phyloP scores from a whole-genome alignment of 2,113 vertebrate genomes.

The Ctenodactylus gundi region DNA sequence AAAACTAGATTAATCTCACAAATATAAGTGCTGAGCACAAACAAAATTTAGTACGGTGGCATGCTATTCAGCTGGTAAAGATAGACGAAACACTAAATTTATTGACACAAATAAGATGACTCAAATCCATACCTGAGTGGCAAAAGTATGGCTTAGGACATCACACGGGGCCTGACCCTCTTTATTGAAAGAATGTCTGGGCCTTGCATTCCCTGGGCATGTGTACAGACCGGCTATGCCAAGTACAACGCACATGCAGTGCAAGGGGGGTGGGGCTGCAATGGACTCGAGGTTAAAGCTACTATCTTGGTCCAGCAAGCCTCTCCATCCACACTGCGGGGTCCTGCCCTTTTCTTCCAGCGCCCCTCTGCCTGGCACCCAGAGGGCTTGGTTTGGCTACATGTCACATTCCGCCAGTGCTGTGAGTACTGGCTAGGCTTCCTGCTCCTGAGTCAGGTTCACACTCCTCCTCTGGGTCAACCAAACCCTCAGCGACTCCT shows the following conservation, averaged over 20 bases:
- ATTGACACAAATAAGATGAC: background rate
- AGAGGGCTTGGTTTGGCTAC: background rate
- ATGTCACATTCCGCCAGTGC: accelerated
- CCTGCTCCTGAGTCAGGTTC: background rate
- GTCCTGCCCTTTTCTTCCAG: accelerated
- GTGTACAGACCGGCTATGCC: accelerated
- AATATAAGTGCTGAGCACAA: background rate
- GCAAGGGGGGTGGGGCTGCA: no score
- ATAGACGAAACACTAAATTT: background rate
- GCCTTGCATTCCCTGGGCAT: no score
- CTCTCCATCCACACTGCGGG: background rate
- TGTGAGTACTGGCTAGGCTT: background rate
- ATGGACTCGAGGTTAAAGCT: background rate
- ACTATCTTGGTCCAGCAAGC: accelerated
- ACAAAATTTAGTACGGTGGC: background rate
- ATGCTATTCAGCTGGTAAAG: background rate
- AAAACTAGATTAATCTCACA: background rate
- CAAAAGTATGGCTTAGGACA: background rate
- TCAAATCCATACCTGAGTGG: background rate
- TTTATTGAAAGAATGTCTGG: no score
- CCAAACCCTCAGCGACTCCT: no score
- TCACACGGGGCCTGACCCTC: accelerated
- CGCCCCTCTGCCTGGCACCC: accelerated
- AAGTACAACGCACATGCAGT: no score
- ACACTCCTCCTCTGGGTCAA: background rate